These are phyloP conservation scores for Nemurella pictetii DNA, from an alignment of 2,888 invertebrate species.

Conservation along the genomic window DNA sequence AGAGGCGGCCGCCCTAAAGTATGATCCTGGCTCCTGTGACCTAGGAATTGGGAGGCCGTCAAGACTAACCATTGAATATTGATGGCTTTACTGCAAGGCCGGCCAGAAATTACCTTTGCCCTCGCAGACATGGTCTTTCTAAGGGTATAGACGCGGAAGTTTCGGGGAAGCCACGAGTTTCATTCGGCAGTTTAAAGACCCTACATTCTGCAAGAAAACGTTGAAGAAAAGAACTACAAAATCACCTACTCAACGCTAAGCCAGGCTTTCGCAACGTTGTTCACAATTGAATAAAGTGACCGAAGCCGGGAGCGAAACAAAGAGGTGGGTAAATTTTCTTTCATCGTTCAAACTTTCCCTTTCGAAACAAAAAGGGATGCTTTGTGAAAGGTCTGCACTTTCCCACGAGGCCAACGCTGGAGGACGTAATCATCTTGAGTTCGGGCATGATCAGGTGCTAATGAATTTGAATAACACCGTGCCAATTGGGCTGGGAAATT, in stretches of 20 bases:
- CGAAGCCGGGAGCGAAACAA: conserved; percentile 8
- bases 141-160: background rate
- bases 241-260: background rate
- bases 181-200: too few relatives aligned
- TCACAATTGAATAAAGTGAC: background rate
- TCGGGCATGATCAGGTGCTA: too few relatives aligned
- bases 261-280: background rate
- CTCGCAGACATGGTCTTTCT: background rate
- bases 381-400: too few relatives aligned
- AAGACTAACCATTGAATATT: background rate
- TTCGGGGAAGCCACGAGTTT: background rate
- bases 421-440: too few relatives aligned
- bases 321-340: background rate
- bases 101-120: background rate
- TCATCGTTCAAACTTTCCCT: background rate
- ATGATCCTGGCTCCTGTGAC: background rate
- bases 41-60: background rate
- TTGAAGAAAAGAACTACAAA: too few relatives aligned
- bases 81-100: too few relatives aligned
- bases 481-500: too few relatives aligned
- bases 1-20: background rate
- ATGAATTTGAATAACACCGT: too few relatives aligned
- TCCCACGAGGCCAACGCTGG: too few relatives aligned
- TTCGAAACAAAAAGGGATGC: background rate
- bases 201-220: too few relatives aligned